A percentile compares a stretch with the other conserved stretches of the same genome.
Conservation (phyloP, 2,888 invertebrate genomes). For the Hirudinaria manillensis region DNA sequence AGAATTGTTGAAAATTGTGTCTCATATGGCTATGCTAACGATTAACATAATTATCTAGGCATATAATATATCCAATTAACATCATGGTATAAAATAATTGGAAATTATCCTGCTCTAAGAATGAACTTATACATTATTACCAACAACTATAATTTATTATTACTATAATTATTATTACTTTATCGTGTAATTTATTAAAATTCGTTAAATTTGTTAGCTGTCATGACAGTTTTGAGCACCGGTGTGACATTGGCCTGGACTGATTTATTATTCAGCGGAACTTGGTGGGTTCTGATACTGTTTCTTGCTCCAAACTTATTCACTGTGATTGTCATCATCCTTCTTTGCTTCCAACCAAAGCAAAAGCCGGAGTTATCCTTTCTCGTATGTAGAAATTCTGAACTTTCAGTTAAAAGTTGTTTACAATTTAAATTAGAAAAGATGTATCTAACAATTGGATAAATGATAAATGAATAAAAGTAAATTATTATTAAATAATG, state of each 20-base stretch:
- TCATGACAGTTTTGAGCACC: constrained; percentile 22
- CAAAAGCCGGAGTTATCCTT: constrained; percentile 25
- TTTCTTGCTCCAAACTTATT: constrained; percentile 18
- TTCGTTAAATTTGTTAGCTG: neutral
- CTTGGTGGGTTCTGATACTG: constrained; percentile 29
- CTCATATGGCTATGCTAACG: too few species aligned
- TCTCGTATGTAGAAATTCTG: neutral
- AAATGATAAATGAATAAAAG: neutral
- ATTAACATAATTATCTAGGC: too few species aligned
- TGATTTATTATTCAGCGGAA: neutral
- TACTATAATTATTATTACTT: too few species aligned
- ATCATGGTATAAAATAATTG: too few species aligned
- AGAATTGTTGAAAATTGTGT: too few species aligned
- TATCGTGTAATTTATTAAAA: too few species aligned
- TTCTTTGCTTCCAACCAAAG: constrained; percentile 23
- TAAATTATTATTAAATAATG: neutral
- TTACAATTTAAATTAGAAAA: neutral
- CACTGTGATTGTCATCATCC: constrained; percentile 8
- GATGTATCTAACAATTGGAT: neutral
- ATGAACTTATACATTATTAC: too few species aligned
- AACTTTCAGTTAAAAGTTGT: neutral
- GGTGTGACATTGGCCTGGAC: constrained; percentile 10
- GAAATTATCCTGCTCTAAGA: too few species aligned
- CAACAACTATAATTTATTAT: too few species aligned
- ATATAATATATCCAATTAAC: too few species aligned